These are phyloP conservation scores for Hycleus cichorii DNA, from an alignment of 1,140 invertebrate species.

Conservation along the genomic window DNA sequence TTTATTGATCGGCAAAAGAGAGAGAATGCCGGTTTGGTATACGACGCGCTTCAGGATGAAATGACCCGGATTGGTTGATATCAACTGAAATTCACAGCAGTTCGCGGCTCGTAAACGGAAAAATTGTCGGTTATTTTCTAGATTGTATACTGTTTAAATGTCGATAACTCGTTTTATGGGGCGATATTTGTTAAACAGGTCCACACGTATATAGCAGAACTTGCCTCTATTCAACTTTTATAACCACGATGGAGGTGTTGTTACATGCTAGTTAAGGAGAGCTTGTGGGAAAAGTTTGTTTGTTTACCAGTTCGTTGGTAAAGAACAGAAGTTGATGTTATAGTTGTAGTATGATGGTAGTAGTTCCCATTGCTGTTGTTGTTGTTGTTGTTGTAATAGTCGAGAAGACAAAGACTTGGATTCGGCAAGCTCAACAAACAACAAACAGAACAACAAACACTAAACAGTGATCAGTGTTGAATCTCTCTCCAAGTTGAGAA, in stretches of 20 bases:
- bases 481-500: slow-evolving; percentile 19
- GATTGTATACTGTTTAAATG: slow-evolving; percentile 27
- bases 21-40: neutral
- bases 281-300: no score
- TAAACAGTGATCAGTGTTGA: slow-evolving; percentile 27
- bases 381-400: no score
- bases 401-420: slow-evolving; percentile 13
- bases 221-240: slow-evolving; percentile 1
- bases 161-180: slow-evolving; percentile 6
- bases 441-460: slow-evolving; percentile 28
- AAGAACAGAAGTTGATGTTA: no score
- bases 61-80: slow-evolving; percentile 35
- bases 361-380: no score
- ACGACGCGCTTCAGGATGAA: slow-evolving; percentile 26
- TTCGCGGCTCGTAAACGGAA: slow-evolving; percentile 35
- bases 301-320: no score
- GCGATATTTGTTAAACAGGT: slow-evolving; percentile 21
- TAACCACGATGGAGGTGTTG: slow-evolving; percentile 6
- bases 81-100: slow-evolving; percentile 30
- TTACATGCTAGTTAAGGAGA: neutral
- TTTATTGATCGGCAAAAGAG: slow-evolving; percentile 21
- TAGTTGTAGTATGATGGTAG: no score
- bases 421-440: slow-evolving; percentile 20
- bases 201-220: neutral
- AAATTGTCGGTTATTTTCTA: slow-evolving; percentile 33